Percentiles rank a stretch among this genome's conserved stretches.
phyloP scores from a whole-genome alignment of 2,113 vertebrate genomes.

The Sus scrofa region DNA sequence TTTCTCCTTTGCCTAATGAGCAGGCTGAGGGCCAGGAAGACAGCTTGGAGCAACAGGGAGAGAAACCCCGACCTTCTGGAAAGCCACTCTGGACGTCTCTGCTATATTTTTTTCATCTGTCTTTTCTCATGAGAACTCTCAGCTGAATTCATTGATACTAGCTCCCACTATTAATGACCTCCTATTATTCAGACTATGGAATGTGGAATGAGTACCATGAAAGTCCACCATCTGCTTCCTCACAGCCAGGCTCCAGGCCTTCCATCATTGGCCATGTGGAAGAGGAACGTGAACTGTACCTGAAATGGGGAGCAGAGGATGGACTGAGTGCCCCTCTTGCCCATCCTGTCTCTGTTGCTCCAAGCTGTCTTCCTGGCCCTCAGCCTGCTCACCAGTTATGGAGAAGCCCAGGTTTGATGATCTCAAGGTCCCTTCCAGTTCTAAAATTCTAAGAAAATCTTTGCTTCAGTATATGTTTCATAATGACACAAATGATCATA shows the following conservation, averaged over 20 bases:
- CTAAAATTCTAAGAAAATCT: not conserved
- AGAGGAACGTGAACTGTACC: not conserved
- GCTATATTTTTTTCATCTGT: not conserved
- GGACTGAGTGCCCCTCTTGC: too few relatives aligned
- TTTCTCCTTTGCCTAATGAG: not conserved
- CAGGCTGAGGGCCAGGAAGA: not conserved
- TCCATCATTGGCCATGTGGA: not conserved
- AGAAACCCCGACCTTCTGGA: not conserved
- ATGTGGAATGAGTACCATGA: not conserved
- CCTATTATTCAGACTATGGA: too few relatives aligned
- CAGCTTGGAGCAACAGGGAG: not conserved
- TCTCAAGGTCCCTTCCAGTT: not conserved
- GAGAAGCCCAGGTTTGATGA: not conserved
- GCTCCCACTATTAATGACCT: not conserved
- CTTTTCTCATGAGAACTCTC: not conserved
- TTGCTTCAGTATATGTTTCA: not conserved
- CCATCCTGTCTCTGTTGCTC: not conserved
- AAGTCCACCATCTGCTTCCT: not conserved
- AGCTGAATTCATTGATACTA: not conserved
- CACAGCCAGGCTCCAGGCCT: not conserved
- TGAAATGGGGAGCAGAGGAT: not conserved
- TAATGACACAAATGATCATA: conserved; percentile 19
- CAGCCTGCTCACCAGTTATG: not conserved
- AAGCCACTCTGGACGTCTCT: not conserved
- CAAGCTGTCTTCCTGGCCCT: not conserved